Evolutionary conservation across 2,113 vertebrate species (phyloP).

Genomic region (Reinhardtius hippoglossoides): DNA sequence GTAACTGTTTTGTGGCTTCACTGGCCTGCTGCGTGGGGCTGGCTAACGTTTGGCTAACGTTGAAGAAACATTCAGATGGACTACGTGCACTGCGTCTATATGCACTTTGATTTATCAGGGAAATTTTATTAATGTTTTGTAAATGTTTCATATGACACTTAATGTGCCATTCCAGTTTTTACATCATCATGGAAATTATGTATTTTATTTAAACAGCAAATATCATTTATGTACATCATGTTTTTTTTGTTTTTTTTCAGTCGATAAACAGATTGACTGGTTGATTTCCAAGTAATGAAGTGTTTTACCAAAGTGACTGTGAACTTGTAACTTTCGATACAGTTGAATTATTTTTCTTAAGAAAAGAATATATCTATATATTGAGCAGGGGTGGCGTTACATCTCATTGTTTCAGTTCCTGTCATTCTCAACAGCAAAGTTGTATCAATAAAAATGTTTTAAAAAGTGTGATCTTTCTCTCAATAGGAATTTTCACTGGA

Average conservation of each 20-base stretch:
- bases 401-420: slow-evolving; percentile 89
- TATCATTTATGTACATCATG: slow-evolving; percentile 82
- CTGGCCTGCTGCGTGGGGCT: slow-evolving; percentile 89
- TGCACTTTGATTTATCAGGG: slow-evolving; percentile 99
- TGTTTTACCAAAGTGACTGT: slow-evolving; percentile 99
- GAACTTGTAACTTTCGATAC: slow-evolving; percentile 92
- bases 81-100: slow-evolving; percentile 96
- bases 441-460: slow-evolving; percentile 87
- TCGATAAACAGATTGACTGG: slow-evolving; percentile 79
- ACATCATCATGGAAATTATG: slow-evolving; percentile 85
- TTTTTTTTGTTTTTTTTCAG: slow-evolving; percentile 70
- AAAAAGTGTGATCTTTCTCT: slow-evolving; percentile 79
- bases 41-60: slow-evolving; percentile 86
- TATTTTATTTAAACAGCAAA: slow-evolving; percentile 83
- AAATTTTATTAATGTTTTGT: slow-evolving; percentile 99
- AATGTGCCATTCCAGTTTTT: slow-evolving; percentile 93
- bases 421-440: slow-evolving; percentile 94
- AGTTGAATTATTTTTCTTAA: slow-evolving; percentile 94
- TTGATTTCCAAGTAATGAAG: slow-evolving; percentile 88
- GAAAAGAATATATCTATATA: slow-evolving; percentile 85
- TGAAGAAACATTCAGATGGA: slow-evolving; percentile 89
- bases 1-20: slow-evolving; percentile 92
- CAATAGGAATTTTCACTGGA: slow-evolving; percentile 51
- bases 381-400: slow-evolving; percentile 77
- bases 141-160: slow-evolving; percentile 97